Base-by-base conservation (phyloP, 2,113 vertebrate genomes). In the Onychostoma macrolepis region DNA sequence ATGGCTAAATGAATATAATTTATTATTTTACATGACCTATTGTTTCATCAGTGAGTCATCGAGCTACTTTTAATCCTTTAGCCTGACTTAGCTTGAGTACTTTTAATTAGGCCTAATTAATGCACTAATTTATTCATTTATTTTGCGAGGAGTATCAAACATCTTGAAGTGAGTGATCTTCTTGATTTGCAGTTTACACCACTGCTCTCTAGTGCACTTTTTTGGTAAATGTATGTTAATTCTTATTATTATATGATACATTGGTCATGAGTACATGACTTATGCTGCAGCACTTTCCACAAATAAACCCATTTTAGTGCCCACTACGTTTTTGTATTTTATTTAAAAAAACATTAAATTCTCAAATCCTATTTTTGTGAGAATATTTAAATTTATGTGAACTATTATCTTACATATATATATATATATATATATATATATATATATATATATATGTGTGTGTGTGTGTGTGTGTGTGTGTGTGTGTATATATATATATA, bases 101-200 rank as follows among this genome's bases (percentile, higher is more conserved):
- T 63, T 81, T 81, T 41, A 63, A 81, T 81, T 63, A 63, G 21
- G 30, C 24, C 21, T 81, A 26, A 63, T 41, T 81, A 63, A 43
- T 81, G 26, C 13, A 10, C 48, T 33, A 4, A 21, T 78, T 33
- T 56, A 33, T 30, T 53, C 43, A 50, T 78, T 78, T 78, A 53
- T 48, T 78, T 53, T 5, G 43, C 30, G 38, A 75, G 72, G 33
- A 43, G 19, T 43, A 43, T 75, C 38, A 75, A 75, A 75, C 72
- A 21, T 53, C 13, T 33, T 79, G 76, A 21, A 48, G 28, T 12
- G 26, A 24, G 48, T 26, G 21, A 30, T 78, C 11, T 33, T 53
- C 26, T 33, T 56, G 45, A 79, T 79, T 33, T 33, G 9, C 17
- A 6, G 8, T 79, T 56, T 21, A 53, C 26, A 13, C 17, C 45